phyloP scores from a whole-genome alignment of 2,888 invertebrate genomes.

The Tenthredo livida region DNA sequence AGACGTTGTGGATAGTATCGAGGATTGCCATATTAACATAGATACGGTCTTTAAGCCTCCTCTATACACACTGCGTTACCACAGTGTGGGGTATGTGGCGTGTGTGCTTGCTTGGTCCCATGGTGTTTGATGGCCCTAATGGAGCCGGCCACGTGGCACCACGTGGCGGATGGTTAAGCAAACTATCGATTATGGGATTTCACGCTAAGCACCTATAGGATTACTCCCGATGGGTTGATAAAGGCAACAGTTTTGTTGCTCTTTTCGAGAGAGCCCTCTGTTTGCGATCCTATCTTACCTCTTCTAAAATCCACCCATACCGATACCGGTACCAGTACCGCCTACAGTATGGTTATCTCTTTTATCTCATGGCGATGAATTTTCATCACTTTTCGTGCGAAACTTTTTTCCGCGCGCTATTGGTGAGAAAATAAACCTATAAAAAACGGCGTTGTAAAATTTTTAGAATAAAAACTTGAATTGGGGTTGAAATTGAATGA shows the following conservation, averaged over 20 bases:
- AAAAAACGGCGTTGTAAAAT: background rate
- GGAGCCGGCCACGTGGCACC: slow-evolving; percentile 75
- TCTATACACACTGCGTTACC: background rate
- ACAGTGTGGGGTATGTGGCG: slow-evolving; percentile 36
- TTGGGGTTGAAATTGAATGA: background rate
- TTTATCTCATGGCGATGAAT: background rate
- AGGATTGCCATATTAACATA: slow-evolving; percentile 70
- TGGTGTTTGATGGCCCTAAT: slow-evolving; percentile 66
- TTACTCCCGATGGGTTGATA: slow-evolving; percentile 74
- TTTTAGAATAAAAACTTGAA: too few relatives aligned
- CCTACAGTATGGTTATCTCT: background rate
- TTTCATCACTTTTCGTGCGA: slow-evolving; percentile 5
- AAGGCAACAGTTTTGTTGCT: slow-evolving; percentile 76
- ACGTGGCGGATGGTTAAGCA: slow-evolving; percentile 77
- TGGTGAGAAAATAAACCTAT: background rate
- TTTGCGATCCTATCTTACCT: slow-evolving; percentile 45
- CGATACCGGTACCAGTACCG: background rate
- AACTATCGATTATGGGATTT: slow-evolving; percentile 79
- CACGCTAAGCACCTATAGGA: slow-evolving; percentile 78
- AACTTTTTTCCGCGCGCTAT: background rate
- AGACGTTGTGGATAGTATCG: slow-evolving; percentile 14
- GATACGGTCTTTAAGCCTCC: slow-evolving; percentile 70
- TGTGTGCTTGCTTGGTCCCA: slow-evolving; percentile 42
- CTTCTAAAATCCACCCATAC: slow-evolving; percentile 43
- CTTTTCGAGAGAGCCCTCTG: slow-evolving; percentile 66